Evolutionary conservation across 2,888 invertebrate species (phyloP), one percentile per base, ranked within the genome.

Genomic region (Ernsta delagoae): DNA sequence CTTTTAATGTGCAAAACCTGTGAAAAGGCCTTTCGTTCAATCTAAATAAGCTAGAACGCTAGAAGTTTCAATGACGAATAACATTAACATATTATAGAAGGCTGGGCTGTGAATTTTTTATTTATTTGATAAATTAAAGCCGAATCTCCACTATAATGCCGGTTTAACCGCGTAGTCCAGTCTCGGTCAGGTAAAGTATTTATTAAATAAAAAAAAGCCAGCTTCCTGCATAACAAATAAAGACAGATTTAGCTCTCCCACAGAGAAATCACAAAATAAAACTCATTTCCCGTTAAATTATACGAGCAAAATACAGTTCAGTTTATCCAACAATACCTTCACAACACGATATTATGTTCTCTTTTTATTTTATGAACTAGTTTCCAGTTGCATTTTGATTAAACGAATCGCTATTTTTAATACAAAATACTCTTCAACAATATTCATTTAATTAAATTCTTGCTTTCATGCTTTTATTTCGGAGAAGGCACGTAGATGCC

Each of bases 311-410:
- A 24, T 24, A 12, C 1, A 8, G 24, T 9, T 53, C 24, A 53
- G 9, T 53, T 53, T 53, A 53, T 24, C 24, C 24, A 24, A 53
- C 53, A 24, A 53, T 53, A 8, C 24, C 9, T 12, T 53, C 53
- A 24, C 24, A 53, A 24, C 53, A 9, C 24, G 53, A 53, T 53
- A 53, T 53, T 53, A 16, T 9, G 9, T 53, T 24, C 24, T 24
- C 53, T 53, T 53, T 24, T 24, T 24, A 24, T 53, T 24, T 24
- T 24, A 24, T 53, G 1, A 3, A 24, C 53, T 53, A 24, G 24
- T 53, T 24, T 24, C 53, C 53, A 24, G 53, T 53, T 53, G 53
- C 53, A 24, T 53, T 53, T 53, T 53, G 53, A 53, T 53, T 24
- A 53, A 53, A 53, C 9, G 8, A 53, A 53, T 53, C 9, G 24